phyloP scores from a whole-genome alignment of 2,113 vertebrate species.

The Stictonetta naevosa region DNA sequence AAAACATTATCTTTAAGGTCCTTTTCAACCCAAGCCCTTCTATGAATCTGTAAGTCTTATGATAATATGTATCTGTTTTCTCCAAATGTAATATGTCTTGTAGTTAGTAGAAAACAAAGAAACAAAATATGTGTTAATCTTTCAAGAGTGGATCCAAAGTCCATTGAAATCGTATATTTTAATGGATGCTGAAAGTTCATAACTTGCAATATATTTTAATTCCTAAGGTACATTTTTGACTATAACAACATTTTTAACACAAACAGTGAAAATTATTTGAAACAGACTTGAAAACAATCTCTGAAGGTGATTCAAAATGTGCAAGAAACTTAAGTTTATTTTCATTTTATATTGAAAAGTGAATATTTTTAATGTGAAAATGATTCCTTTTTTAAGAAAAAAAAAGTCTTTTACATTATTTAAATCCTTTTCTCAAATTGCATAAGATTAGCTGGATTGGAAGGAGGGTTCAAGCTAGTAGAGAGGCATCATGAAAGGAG shows the following conservation, averaged over 20 bases:
- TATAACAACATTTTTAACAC: background rate
- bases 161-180: background rate
- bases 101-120: background rate
- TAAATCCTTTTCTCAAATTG: background rate
- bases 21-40: too few species aligned
- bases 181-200: background rate
- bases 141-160: background rate
- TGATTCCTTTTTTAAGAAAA: background rate
- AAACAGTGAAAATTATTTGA: background rate
- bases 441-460: background rate
- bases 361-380: background rate
- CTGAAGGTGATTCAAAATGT: background rate
- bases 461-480: background rate
- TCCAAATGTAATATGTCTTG: background rate
- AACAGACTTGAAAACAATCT: background rate
- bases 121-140: background rate
- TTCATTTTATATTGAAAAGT: background rate
- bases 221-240: background rate
- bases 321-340: background rate
- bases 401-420: background rate
- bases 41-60: too few species aligned
- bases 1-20: too few species aligned
- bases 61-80: background rate
- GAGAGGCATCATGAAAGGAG: background rate
- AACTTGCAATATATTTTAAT: background rate